Evolutionary conservation across 2,888 invertebrate genomes (phyloP).

Genomic region (Hypomecis punctinalis): DNA sequence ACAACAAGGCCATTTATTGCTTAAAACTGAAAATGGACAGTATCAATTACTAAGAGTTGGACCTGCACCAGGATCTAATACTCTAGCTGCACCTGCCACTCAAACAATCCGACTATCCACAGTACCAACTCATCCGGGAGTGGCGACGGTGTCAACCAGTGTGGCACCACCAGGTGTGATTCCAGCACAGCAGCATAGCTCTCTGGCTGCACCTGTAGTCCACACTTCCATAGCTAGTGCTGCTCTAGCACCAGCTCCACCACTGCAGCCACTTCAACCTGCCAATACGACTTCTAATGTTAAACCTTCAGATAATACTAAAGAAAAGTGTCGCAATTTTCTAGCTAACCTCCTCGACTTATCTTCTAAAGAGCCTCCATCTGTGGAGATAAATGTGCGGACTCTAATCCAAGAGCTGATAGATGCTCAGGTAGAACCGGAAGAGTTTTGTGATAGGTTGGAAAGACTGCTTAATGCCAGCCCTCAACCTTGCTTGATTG

Average conservation of each 20-base stretch:
- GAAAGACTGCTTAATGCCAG: constrained; percentile 98
- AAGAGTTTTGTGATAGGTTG: constrained; percentile 97
- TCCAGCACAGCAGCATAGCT: constrained; percentile 57
- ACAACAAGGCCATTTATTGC: constrained; percentile 94
- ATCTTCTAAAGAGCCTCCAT: constrained; percentile 95
- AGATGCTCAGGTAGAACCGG: constrained; percentile 97
- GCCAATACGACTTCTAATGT: constrained; percentile 30
- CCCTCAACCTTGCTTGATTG: constrained; percentile 99
- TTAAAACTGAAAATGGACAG: constrained; percentile 98
- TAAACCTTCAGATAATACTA: constrained; percentile 89
- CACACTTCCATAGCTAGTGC: constrained; percentile 51
- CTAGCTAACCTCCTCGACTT: constrained; percentile 82
- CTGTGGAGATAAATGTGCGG: constrained; percentile 96
- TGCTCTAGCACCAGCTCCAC: constrained; percentile 38
- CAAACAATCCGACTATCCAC: constrained; percentile 94
- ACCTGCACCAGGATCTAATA: constrained; percentile 82
- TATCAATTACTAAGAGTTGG: constrained; percentile 96
- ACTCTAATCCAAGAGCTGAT: constrained; percentile 98
- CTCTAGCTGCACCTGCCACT: constrained; percentile 85
- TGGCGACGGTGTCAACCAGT: constrained; percentile 75
- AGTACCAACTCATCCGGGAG: constrained; percentile 88
- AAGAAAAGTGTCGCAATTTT: constrained; percentile 37
- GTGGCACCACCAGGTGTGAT: constrained; percentile 66
- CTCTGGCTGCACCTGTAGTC: constrained; percentile 55
- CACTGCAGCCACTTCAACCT: constrained; percentile 43